Percentiles rank a stretch among this genome's conserved stretches.
These are phyloP conservation scores for Drosophila sturtevanti DNA, from an alignment of 1,140 invertebrate genomes.

Conservation along the genomic window DNA sequence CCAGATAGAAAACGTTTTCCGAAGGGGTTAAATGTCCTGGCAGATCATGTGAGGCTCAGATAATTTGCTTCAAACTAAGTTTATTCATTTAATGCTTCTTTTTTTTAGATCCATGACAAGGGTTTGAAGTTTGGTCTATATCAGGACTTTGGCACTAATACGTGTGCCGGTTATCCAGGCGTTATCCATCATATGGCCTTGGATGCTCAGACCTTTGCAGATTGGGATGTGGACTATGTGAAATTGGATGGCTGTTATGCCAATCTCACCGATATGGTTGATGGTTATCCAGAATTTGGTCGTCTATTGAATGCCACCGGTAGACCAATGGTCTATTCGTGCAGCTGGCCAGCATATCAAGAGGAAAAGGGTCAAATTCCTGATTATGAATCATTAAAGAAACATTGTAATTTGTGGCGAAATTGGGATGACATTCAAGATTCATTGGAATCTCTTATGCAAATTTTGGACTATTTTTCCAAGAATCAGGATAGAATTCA, in stretches of 20 bases:
- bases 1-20: conserved; percentile 91
- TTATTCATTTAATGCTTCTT: not conserved
- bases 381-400: conserved; percentile 92
- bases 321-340: conserved; percentile 93
- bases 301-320: conserved; percentile 90
- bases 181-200: conserved; percentile 88
- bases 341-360: conserved; percentile 95
- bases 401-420: conserved; percentile 94
- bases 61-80: not conserved
- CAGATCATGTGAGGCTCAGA: conserved; percentile 89
- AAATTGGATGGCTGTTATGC: conserved; percentile 95
- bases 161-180: conserved; percentile 94
- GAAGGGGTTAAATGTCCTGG: conserved; percentile 90
- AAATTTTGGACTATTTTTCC: conserved; percentile 91
- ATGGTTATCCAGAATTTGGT: conserved; percentile 89
- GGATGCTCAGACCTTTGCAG: conserved; percentile 93
- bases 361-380: conserved; percentile 91
- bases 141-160: conserved; percentile 92
- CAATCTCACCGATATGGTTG: conserved; percentile 84
- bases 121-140: conserved; percentile 95
- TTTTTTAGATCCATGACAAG: conserved; percentile 88
- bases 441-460: conserved; percentile 88
- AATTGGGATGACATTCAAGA: conserved; percentile 95
- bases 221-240: conserved; percentile 95
- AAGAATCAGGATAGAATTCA: conserved; percentile 89